These are phyloP conservation scores for Ectropis grisescens DNA, from an alignment of 1,140 invertebrate genomes.

Conservation along the genomic window DNA sequence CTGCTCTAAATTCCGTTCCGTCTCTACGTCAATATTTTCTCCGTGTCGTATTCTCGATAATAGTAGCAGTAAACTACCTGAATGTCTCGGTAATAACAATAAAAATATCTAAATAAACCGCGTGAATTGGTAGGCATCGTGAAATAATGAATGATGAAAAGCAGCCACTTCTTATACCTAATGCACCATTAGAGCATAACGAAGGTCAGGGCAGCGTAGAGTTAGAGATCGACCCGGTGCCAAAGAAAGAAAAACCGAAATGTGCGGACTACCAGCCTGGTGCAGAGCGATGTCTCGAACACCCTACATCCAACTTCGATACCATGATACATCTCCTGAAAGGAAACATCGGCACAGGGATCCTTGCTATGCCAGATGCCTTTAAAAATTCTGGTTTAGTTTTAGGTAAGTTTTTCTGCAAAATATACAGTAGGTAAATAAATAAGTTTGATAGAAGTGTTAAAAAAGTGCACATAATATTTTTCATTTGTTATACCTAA, in stretches of 20 bases:
- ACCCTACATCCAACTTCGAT: slow-evolving; percentile 85
- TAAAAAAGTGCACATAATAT: too few relatives aligned
- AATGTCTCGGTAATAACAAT: too few relatives aligned
- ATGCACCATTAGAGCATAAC: too few relatives aligned
- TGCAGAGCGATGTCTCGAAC: slow-evolving; percentile 76
- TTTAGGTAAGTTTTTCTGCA: slow-evolving; percentile 76
- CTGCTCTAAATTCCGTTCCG: too few relatives aligned
- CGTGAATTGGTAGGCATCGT: too few relatives aligned
- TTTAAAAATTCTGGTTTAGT: slow-evolving; percentile 85
- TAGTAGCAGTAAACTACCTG: too few relatives aligned
- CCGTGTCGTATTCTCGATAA: too few relatives aligned
- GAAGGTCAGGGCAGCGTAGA: slow-evolving; percentile 55
- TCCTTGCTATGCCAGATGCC: slow-evolving; percentile 88
- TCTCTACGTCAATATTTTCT: too few relatives aligned
- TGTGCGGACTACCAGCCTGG: slow-evolving; percentile 74
- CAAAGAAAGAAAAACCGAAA: slow-evolving; percentile 42
- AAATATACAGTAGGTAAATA: too few relatives aligned
- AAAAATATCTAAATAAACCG: too few relatives aligned
- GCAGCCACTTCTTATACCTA: slow-evolving; percentile 64
- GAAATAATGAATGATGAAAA: slow-evolving; percentile 67
- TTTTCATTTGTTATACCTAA: too few relatives aligned
- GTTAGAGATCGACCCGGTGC: slow-evolving; percentile 26
- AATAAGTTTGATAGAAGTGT: too few relatives aligned
- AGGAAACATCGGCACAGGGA: slow-evolving; percentile 88
- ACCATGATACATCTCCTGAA: slow-evolving; percentile 86